Evolutionary conservation across 2,113 vertebrate species (phyloP).

Genomic region (Thalassarche chlororhynchos): DNA sequence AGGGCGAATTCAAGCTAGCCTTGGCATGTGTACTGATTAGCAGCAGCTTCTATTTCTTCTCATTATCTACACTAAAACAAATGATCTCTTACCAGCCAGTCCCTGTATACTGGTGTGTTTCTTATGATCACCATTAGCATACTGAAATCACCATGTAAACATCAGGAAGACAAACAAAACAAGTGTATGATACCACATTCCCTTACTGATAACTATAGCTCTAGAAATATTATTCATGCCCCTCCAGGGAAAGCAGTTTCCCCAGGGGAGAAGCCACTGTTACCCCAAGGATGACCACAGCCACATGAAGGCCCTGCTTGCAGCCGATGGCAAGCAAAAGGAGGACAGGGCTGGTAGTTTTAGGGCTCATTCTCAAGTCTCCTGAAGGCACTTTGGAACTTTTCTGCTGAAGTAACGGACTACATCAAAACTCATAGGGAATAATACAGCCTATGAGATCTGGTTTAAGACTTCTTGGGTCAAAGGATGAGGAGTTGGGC

Average conservation of each 20-base stretch:
- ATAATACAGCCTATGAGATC: neutral
- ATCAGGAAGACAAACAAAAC: neutral
- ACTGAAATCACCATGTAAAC: neutral
- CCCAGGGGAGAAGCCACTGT: rapidly evolving
- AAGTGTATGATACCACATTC: neutral
- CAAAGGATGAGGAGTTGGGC: neutral
- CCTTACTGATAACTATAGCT: neutral
- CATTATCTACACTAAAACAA: neutral
- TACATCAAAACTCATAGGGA: neutral
- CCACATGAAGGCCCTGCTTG: neutral
- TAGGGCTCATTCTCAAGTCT: neutral
- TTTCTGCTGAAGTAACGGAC: neutral
- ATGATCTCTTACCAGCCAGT: neutral
- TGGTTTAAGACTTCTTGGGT: neutral
- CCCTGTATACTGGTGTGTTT: neutral
- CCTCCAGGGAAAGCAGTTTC: neutral
- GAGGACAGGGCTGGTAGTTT: neutral
- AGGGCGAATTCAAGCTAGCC: neutral
- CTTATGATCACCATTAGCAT: neutral
- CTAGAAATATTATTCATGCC: neutral
- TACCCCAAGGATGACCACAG: neutral
- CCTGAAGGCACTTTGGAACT: neutral
- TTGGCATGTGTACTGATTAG: neutral
- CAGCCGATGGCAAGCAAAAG: neutral
- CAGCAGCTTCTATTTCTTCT: neutral